Percentiles rank a stretch among this genome's conserved stretches.
These are phyloP conservation scores for Bombus fervidus DNA, from an alignment of 1,140 invertebrate species.

Conservation along the genomic window DNA sequence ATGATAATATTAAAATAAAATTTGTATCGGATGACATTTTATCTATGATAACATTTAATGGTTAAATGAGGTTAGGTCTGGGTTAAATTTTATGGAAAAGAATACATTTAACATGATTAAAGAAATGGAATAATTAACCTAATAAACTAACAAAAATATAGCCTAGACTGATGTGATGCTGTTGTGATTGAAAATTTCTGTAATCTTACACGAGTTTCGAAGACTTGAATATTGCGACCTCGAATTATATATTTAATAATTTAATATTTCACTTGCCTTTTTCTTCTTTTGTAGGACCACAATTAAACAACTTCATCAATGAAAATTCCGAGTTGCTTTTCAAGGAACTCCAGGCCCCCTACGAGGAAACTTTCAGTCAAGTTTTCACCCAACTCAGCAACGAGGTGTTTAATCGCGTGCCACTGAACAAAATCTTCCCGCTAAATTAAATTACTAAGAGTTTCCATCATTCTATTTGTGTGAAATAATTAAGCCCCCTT, in stretches of 20 bases:
- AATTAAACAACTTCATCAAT: constrained; percentile 85
- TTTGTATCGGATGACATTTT: no score
- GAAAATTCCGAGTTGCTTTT: constrained; percentile 86
- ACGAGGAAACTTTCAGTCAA: constrained; percentile 85
- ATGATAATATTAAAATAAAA: no score
- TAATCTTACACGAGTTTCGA: no score
- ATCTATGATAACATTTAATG: neutral
- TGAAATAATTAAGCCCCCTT: neutral
- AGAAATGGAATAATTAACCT: no score
- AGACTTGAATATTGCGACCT: no score
- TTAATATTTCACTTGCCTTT: no score
- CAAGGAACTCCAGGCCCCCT: constrained; percentile 85
- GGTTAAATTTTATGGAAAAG: no score
- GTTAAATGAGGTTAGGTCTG: neutral
- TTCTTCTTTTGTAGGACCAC: constrained; percentile 69
- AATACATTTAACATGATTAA: no score
- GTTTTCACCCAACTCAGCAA: constrained; percentile 85
- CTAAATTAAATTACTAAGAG: neutral
- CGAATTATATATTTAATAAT: no score
- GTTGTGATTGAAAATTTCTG: no score
- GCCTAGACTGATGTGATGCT: no score
- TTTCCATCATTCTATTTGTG: neutral
- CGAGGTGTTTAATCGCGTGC: constrained; percentile 85
- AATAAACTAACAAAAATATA: no score
- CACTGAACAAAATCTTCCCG: constrained; percentile 85